Evolutionary conservation across 2,888 invertebrate genomes (phyloP), one percentile per base, ranked within the genome.

Genomic region (Pycnomerus fuliginosus): DNA sequence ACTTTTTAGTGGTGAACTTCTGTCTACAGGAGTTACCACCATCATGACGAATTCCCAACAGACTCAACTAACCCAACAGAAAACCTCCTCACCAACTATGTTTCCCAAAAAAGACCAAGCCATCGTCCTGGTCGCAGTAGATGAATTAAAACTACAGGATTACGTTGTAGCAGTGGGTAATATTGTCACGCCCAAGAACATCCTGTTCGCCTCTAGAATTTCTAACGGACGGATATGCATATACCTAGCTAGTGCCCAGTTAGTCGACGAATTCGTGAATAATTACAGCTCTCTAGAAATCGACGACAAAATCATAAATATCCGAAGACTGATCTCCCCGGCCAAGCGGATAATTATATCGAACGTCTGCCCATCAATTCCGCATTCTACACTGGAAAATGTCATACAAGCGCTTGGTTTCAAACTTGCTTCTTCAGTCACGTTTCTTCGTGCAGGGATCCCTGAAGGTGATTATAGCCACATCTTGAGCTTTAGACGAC

Each of bases 361-460:
- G n/a, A 62, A 61, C 37, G 55, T 61, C 1, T 47, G 44, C 33
- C 56, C 50, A 11, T 34, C 50, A 2, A 59, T 60, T 11, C 56
- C 52, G 3, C 55, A 60, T 25, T 11, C 41, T 2, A 7, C 44
- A 8, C 4, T 51, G 11, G 52, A 50, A 39, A 12, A 25, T 3
- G 39, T 34, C 17, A 24, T 60, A 1, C 41, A 46, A 23, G 41
- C 33, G 20, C 24, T 49, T 12, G 42, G 45, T 5, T 12, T 55
- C 3, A 45, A 55, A 42, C 28, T 48, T 27, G 33, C 48, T 16
- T 54, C 50, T 13, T 48, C 52, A 5, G 46, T 51, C 1, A 44
- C 43, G 4, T 55, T 54, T 28, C 36, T 56, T 16, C 52, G 48
- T 50, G 48, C 42, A 5, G 57, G 57, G 5, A 48, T 57, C 20